Evolutionary conservation across 2,113 vertebrate genomes (phyloP).

Genomic region (Pagrus major): DNA sequence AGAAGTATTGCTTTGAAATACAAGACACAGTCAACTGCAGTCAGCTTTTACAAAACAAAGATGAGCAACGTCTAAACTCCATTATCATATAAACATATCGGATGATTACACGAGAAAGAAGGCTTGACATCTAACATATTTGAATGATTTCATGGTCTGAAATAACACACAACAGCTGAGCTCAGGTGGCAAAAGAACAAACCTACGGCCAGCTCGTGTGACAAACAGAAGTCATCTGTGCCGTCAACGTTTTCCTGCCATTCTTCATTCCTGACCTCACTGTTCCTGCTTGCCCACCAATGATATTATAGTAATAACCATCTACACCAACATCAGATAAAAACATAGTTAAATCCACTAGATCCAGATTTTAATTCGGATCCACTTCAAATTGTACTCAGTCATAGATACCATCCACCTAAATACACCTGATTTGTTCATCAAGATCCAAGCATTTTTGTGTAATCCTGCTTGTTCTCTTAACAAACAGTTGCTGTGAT

Average conservation of each 20-base stretch:
- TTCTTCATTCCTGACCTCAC: not conserved
- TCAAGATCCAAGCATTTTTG: too few relatives aligned
- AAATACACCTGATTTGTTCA: too few relatives aligned
- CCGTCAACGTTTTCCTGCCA: not conserved
- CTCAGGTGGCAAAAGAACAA: conserved; percentile 26
- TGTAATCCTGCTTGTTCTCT: too few relatives aligned
- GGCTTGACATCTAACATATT: not conserved
- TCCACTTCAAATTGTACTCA: too few relatives aligned
- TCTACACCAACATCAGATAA: not conserved
- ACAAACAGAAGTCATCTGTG: conserved; percentile 18
- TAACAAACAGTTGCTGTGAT: not conserved
- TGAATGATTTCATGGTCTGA: conserved; percentile 2
- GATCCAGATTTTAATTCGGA: too few relatives aligned
- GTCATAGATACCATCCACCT: too few relatives aligned
- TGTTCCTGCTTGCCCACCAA: not conserved
- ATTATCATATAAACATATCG: not conserved
- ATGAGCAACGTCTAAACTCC: not conserved
- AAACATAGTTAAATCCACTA: too few relatives aligned
- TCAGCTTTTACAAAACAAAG: not conserved
- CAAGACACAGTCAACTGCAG: not conserved
- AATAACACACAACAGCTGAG: conserved; percentile 27
- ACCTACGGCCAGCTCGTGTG: not conserved
- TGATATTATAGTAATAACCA: not conserved
- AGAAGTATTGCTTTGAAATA: conserved; percentile 4
- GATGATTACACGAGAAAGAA: not conserved